Evolutionary conservation across 2,888 invertebrate species (phyloP).

Genomic region (Auanema freiburgensis): DNA sequence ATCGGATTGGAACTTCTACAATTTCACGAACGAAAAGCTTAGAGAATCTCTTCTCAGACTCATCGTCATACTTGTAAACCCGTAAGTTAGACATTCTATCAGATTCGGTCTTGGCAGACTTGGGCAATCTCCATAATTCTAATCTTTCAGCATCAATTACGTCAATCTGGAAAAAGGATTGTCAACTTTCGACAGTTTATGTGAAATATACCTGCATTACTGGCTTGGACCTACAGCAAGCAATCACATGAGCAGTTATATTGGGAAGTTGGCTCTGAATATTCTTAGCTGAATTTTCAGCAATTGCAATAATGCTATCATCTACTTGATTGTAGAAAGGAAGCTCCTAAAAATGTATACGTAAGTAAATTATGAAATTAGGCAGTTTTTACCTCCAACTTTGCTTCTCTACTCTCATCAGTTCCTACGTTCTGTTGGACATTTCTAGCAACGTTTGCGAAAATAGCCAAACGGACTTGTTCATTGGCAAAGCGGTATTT

Average conservation of each 20-base stretch:
- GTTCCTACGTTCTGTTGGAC: conserved; percentile 21
- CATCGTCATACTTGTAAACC: conserved; percentile 42
- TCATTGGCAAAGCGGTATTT: background rate
- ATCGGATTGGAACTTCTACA: conserved; percentile 27
- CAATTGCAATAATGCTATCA: conserved; percentile 22
- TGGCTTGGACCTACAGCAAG: conserved; percentile 31
- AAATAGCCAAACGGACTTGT: background rate
- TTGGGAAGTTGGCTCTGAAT: conserved; percentile 9
- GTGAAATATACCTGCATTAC: conserved; percentile 26
- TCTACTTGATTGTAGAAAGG: conserved; percentile 22
- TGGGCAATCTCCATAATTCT: conserved; percentile 55
- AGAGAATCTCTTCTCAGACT: conserved; percentile 32
- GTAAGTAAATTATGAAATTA: too few relatives aligned
- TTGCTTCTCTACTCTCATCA: conserved; percentile 17
- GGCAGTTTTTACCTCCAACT: conserved; percentile 6
- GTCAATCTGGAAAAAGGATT: conserved; percentile 22
- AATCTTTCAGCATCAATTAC: conserved; percentile 44
- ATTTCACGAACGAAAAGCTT: conserved; percentile 44
- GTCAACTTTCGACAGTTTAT: background rate
- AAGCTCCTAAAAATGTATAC: conserved; percentile 15
- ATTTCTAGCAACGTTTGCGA: background rate
- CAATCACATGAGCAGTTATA: conserved; percentile 27
- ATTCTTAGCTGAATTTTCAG: conserved; percentile 1
- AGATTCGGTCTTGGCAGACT: conserved; percentile 34
- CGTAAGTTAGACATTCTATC: conserved; percentile 40